Conservation (phyloP, 2,797 vertebrate genomes). For the Columba guinea region DNA sequence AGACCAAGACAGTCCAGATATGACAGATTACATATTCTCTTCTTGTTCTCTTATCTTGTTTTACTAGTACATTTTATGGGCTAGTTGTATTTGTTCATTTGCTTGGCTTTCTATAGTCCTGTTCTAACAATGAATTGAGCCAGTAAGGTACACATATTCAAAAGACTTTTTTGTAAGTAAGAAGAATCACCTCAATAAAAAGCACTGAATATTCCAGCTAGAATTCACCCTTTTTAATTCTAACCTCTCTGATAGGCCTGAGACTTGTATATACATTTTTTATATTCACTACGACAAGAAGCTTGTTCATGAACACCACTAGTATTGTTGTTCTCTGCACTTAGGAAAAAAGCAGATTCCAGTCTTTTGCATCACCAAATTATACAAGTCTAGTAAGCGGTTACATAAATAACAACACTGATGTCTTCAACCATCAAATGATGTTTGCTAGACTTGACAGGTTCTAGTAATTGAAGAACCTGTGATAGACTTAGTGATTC, state of each 20-base stretch:
- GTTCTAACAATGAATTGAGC: neutral
- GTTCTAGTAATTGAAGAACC: slow-evolving; percentile 45
- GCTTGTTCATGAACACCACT: slow-evolving; percentile 28
- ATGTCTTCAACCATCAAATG: slow-evolving; percentile 25
- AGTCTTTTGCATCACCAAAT: slow-evolving; percentile 51
- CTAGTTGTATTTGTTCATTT: neutral
- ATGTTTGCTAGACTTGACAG: slow-evolving; percentile 28
- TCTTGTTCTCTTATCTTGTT: neutral
- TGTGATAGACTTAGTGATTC: neutral
- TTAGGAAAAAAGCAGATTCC: slow-evolving; percentile 28
- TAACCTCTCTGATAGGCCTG: neutral
- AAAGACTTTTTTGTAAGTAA: neutral
- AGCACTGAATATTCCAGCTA: neutral
- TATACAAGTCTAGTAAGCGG: slow-evolving; percentile 18
- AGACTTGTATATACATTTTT: neutral
- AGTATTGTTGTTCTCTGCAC: neutral
- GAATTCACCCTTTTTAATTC: neutral
- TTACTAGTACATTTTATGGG: neutral
- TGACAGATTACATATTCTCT: neutral
- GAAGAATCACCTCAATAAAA: neutral
- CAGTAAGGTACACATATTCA: neutral
- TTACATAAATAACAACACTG: slow-evolving; percentile 42
- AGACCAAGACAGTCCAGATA: neutral
- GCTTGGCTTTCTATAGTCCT: neutral
- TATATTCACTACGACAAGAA: neutral